These are phyloP conservation scores for Hypomecis atomaria DNA, from an alignment of 2,888 invertebrate species.

Conservation along the genomic window DNA sequence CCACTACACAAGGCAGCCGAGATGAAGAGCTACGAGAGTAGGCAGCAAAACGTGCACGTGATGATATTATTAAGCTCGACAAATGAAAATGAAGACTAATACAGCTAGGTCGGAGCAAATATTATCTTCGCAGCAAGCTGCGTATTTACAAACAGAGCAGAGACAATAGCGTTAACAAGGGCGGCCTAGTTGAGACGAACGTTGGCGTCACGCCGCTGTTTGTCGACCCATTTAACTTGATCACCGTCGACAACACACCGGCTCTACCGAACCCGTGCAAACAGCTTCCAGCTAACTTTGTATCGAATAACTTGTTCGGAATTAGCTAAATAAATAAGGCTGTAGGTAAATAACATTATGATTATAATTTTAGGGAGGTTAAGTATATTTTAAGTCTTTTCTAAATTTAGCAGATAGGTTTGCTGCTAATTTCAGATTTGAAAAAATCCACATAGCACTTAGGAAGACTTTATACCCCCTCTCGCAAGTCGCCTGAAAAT, in stretches of 20 bases:
- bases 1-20: too few relatives aligned
- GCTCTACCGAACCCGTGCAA: conserved; percentile 26
- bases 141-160: conserved; percentile 61
- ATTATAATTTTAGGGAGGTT: conserved; percentile 3
- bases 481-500: too few relatives aligned
- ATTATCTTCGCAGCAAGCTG: conserved; percentile 41
- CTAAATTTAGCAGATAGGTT: background rate
- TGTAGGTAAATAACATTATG: conserved; percentile 18
- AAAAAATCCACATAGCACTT: too few relatives aligned
- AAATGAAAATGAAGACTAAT: conserved; percentile 2
- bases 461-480: too few relatives aligned
- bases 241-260: conserved; percentile 51
- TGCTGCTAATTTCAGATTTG: too few relatives aligned
- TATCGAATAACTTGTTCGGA: conserved; percentile 17
- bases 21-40: too few relatives aligned
- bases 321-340: conserved; percentile 34
- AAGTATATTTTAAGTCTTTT: background rate
- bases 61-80: conserved; percentile 1
- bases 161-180: conserved; percentile 77
- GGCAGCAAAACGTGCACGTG: background rate
- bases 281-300: conserved; percentile 27
- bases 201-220: conserved; percentile 67
- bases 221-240: conserved; percentile 73
- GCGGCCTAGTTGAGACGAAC: conserved; percentile 76
- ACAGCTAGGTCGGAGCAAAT: conserved; percentile 34